phyloP scores from a whole-genome alignment of 2,888 invertebrate species.

The Pocota personata region DNA sequence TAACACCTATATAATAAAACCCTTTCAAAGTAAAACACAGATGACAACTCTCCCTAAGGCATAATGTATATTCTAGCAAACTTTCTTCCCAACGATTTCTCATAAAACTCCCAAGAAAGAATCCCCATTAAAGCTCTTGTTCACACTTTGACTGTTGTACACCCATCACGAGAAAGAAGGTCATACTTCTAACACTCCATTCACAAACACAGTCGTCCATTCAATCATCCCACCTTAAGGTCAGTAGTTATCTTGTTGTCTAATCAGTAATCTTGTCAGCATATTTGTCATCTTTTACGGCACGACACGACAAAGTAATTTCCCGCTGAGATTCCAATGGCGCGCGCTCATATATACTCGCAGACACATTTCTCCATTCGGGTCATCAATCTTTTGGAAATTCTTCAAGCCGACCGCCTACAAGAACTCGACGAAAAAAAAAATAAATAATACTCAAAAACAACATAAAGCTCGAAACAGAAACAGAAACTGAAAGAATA shows the following conservation, averaged over 20 bases:
- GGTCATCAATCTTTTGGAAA: slow-evolving; percentile 65
- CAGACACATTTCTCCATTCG: slow-evolving; percentile 34
- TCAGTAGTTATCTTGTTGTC: slow-evolving; percentile 61
- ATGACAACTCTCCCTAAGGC: neutral
- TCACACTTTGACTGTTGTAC: slow-evolving; percentile 20
- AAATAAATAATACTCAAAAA: slow-evolving; percentile 20
- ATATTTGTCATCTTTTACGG: slow-evolving; percentile 64
- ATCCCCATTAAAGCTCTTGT: slow-evolving; percentile 13
- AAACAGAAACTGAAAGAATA: slow-evolving; percentile 8
- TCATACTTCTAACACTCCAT: slow-evolving; percentile 34
- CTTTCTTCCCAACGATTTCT: slow-evolving; percentile 55
- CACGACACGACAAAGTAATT: slow-evolving; percentile 56
- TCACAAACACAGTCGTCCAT: slow-evolving; percentile 42
- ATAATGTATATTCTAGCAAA: slow-evolving; percentile 10
- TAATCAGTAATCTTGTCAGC: slow-evolving; percentile 70
- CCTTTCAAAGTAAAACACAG: neutral
- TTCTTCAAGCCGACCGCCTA: slow-evolving; percentile 46
- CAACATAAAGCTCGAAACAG: slow-evolving; percentile 20
- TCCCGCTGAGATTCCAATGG: slow-evolving; percentile 53
- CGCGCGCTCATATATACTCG: neutral
- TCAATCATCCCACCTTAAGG: slow-evolving; percentile 60
- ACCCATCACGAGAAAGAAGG: slow-evolving; percentile 49
- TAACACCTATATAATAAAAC: neutral
- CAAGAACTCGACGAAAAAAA: slow-evolving; percentile 29
- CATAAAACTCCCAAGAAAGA: slow-evolving; percentile 8